A percentile compares a stretch with the other conserved stretches of the same genome.
These are phyloP conservation scores for Frieseomelitta varia DNA, from an alignment of 1,140 invertebrate genomes.

Conservation along the genomic window DNA sequence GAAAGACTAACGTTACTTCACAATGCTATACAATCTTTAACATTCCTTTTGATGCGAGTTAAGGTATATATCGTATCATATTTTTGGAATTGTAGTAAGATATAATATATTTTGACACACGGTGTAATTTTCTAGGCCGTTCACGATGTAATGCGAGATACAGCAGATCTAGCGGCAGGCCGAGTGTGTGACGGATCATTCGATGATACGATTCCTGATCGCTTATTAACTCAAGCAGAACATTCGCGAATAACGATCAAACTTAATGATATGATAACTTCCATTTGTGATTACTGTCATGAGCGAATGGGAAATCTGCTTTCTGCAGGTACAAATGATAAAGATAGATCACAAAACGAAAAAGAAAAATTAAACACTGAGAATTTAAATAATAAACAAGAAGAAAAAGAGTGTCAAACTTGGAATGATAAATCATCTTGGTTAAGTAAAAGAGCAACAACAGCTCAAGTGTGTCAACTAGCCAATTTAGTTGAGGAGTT, in stretches of 20 bases:
- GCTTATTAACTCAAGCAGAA: slow-evolving; percentile 88
- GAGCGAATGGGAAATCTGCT: slow-evolving; percentile 94
- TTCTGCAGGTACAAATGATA: slow-evolving; percentile 88
- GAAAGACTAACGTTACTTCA: slow-evolving; percentile 92
- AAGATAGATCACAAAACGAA: slow-evolving; percentile 80
- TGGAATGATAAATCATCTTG: slow-evolving; percentile 80
- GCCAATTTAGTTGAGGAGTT: slow-evolving; percentile 91
- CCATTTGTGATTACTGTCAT: slow-evolving; percentile 95
- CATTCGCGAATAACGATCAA: slow-evolving; percentile 86
- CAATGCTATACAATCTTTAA: slow-evolving; percentile 85
- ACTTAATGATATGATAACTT: slow-evolving; percentile 89
- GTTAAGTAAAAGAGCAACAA: slow-evolving; percentile 84
- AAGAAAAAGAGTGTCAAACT: slow-evolving; percentile 72
- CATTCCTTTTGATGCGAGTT: slow-evolving; percentile 83
- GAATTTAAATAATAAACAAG: slow-evolving; percentile 57
- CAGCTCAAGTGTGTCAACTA: slow-evolving; percentile 90
- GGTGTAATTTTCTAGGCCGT: slow-evolving; percentile 81
- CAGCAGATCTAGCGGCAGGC: slow-evolving; percentile 84
- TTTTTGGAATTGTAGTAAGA: not conserved
- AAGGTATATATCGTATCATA: slow-evolving; percentile 81
- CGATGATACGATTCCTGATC: slow-evolving; percentile 82
- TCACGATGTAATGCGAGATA: slow-evolving; percentile 88
- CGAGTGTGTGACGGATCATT: slow-evolving; percentile 71
- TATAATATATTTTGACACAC: slow-evolving; percentile 43
- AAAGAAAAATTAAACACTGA: slow-evolving; percentile 72